phyloP scores from a whole-genome alignment of 2,888 invertebrate genomes.

The Ophioninae sp. region DNA sequence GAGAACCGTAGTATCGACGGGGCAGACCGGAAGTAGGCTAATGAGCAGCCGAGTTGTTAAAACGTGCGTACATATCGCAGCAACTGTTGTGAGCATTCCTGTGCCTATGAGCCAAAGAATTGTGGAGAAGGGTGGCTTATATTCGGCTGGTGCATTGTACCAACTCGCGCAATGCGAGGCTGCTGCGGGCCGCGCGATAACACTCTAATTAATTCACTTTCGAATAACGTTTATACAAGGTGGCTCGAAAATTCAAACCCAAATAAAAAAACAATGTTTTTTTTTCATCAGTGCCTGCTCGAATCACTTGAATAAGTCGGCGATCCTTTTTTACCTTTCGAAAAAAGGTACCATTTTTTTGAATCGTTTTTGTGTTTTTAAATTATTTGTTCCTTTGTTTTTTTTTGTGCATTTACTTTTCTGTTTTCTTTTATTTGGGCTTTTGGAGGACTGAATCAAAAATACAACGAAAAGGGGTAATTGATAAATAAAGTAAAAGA shows the following conservation, averaged over 20 bases:
- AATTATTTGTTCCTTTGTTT: too few relatives aligned
- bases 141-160: conserved; percentile 23
- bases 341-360: too few relatives aligned
- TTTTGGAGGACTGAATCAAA: too few relatives aligned
- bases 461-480: too few relatives aligned
- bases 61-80: conserved; percentile 13
- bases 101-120: conserved; percentile 36
- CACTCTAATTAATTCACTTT: conserved; percentile 61
- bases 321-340: not conserved
- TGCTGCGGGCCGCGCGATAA: conserved; percentile 48
- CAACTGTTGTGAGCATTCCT: conserved; percentile 23
- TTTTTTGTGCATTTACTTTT: not conserved
- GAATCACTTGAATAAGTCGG: too few relatives aligned
- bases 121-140: conserved; percentile 14
- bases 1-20: conserved; percentile 40
- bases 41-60: conserved; percentile 23
- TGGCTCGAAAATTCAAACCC: not conserved
- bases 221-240: not conserved
- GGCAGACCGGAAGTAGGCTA: conserved; percentile 40
- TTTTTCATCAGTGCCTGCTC: not conserved
- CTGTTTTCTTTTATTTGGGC: too few relatives aligned
- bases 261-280: not conserved
- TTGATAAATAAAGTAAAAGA: too few relatives aligned
- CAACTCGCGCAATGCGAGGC: conserved; percentile 9
- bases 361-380: too few relatives aligned